phyloP scores from a whole-genome alignment of 2,888 invertebrate species.

The Orthonevra nobilis region DNA sequence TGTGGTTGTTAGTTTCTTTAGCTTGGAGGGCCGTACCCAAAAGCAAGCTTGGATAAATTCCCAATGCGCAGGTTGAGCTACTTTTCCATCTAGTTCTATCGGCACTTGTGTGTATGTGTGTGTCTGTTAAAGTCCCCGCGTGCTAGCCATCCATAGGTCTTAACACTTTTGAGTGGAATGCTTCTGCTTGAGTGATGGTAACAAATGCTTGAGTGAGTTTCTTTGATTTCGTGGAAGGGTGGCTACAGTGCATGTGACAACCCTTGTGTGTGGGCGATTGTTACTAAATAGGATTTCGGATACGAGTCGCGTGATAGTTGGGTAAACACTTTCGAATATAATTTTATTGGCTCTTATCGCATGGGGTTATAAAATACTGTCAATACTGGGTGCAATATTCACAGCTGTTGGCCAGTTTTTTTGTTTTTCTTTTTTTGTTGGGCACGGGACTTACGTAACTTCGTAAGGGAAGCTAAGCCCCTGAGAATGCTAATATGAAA shows the following conservation, averaged over 20 bases:
- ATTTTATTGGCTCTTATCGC: not conserved
- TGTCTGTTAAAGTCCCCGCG: too few species aligned
- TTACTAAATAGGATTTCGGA: not conserved
- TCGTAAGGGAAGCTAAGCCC: too few species aligned
- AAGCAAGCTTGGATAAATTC: constrained; percentile 46
- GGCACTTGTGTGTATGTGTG: too few species aligned
- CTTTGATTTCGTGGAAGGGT: constrained; percentile 1
- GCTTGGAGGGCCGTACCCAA: constrained; percentile 68
- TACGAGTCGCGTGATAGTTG: constrained; percentile 1
- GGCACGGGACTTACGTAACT: too few species aligned
- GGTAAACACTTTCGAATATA: constrained; percentile 7
- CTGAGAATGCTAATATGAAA: too few species aligned
- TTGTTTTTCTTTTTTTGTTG: too few species aligned
- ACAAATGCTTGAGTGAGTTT: constrained; percentile 5
- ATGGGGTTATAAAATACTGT: not conserved
- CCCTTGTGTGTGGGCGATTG: not conserved
- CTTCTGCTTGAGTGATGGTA: constrained; percentile 68
- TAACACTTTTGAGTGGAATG: constrained; percentile 61
- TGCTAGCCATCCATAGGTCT: not conserved
- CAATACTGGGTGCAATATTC: not conserved
- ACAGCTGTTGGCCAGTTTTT: too few species aligned
- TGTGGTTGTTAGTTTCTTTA: constrained; percentile 59
- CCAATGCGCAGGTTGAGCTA: constrained; percentile 64
- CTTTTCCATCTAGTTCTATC: constrained; percentile 7
- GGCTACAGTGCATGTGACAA: constrained; percentile 2